Percentiles rank a stretch among this genome's conserved stretches.
phyloP scores from a whole-genome alignment of 2,113 vertebrate genomes.

The Corythaixoides concolor region DNA sequence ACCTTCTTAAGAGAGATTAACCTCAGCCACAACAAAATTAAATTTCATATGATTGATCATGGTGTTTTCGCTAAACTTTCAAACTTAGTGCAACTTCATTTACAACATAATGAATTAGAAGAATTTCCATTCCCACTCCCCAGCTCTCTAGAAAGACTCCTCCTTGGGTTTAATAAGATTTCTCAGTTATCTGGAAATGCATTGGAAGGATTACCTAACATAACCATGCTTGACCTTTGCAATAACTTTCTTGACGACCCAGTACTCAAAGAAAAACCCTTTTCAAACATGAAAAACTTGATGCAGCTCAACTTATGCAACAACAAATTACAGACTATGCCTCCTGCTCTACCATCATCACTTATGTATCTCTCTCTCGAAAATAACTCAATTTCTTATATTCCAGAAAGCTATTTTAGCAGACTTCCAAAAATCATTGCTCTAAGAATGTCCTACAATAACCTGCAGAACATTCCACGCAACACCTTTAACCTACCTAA shows the following conservation, averaged over 20 bases:
- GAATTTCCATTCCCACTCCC: conserved; percentile 80
- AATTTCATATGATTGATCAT: conserved; percentile 72
- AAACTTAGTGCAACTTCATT: conserved; percentile 75
- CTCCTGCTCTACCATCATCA: conserved; percentile 74
- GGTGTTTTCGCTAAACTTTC: conserved; percentile 76
- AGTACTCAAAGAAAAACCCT: conserved; percentile 61
- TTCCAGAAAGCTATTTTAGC: conserved; percentile 80
- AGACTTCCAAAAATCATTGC: conserved; percentile 76
- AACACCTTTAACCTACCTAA: conserved; percentile 79
- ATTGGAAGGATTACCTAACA: conserved; percentile 68
- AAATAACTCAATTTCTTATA: conserved; percentile 80
- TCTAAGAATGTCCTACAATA: conserved; percentile 78
- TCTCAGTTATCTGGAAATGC: conserved; percentile 65
- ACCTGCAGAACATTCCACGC: conserved; percentile 71
- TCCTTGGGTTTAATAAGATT: conserved; percentile 80
- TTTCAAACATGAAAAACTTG: conserved; percentile 77
- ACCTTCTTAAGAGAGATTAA: conserved; percentile 81
- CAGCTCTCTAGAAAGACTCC: conserved; percentile 77
- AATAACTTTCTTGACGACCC: conserved; percentile 75
- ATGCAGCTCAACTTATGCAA: conserved; percentile 79
- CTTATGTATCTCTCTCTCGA: conserved; percentile 83
- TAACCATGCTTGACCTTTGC: conserved; percentile 82
- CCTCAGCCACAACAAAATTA: conserved; percentile 81
- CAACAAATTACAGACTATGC: conserved; percentile 80
- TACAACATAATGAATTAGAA: conserved; percentile 80